Evolutionary conservation across 2,888 invertebrate species (phyloP).

Genomic region (Caenorhabditis sp.): DNA sequence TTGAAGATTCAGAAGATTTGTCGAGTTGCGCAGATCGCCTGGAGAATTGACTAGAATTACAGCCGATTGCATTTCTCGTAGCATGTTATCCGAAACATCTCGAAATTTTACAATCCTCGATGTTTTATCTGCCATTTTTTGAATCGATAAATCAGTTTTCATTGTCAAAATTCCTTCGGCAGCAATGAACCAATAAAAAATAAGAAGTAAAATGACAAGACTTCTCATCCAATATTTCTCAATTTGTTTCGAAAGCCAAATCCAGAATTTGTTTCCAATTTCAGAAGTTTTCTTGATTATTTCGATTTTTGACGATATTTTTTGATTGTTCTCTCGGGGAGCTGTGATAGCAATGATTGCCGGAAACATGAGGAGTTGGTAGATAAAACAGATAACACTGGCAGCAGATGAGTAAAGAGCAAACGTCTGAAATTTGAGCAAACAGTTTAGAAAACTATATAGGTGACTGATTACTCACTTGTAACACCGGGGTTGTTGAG

Average conservation of each 20-base stretch:
- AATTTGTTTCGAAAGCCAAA: constrained; percentile 38
- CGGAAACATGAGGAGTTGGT: constrained; percentile 58
- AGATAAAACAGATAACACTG: constrained; percentile 54
- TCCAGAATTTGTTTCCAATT: constrained; percentile 41
- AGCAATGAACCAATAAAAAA: constrained; percentile 53
- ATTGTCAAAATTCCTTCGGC: constrained; percentile 49
- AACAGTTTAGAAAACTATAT: too few relatives aligned
- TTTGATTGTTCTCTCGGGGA: constrained; percentile 43
- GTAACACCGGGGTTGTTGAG: constrained; percentile 58
- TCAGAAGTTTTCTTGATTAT: constrained; percentile 27
- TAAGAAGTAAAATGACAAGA: not conserved
- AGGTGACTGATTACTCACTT: too few relatives aligned
- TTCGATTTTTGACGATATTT: not conserved
- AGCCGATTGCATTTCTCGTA: constrained; percentile 51
- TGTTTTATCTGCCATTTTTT: constrained; percentile 50
- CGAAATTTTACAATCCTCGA: constrained; percentile 52
- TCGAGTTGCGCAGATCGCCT: constrained; percentile 43
- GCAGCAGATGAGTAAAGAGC: constrained; percentile 61
- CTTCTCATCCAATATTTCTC: constrained; percentile 32
- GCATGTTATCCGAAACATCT: constrained; percentile 39
- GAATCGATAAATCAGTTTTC: constrained; percentile 55
- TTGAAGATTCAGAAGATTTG: constrained; percentile 28
- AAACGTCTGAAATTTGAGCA: constrained; percentile 53
- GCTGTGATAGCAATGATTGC: constrained; percentile 57
- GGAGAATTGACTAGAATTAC: constrained; percentile 47